phyloP scores from a whole-genome alignment of 2,888 invertebrate species.

The Ellobium chinense region DNA sequence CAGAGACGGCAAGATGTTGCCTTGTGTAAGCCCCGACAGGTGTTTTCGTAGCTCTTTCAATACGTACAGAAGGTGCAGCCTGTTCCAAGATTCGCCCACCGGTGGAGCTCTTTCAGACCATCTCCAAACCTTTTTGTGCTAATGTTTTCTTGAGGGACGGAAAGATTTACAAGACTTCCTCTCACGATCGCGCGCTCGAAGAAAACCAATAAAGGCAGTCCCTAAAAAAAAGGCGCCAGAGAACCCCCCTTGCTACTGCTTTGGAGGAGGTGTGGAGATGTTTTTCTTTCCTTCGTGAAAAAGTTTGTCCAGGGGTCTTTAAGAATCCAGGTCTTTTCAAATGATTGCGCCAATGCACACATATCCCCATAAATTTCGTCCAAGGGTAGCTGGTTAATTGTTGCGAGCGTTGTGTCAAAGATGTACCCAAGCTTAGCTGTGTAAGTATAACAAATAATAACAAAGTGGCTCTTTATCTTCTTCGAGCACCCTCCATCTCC shows the following conservation, averaged over 20 bases:
- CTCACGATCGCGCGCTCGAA: not conserved
- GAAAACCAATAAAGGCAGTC: not conserved
- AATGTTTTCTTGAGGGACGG: constrained; percentile 9
- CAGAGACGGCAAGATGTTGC: not conserved
- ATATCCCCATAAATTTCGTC: constrained; percentile 14
- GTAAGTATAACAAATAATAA: not conserved
- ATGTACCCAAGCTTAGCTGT: not conserved
- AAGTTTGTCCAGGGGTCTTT: constrained; percentile 23
- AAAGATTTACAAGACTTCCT: not conserved
- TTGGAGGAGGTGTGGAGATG: not conserved
- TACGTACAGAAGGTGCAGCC: not conserved
- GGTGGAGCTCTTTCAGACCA: not conserved
- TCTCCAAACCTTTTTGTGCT: not conserved
- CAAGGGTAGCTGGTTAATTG: constrained; percentile 1
- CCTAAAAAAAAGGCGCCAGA: constrained; percentile 1
- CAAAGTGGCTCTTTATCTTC: constrained; percentile 26
- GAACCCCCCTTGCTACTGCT: not conserved
- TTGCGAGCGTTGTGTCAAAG: not conserved
- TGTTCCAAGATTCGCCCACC: not conserved
- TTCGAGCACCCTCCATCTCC: constrained; percentile 5
- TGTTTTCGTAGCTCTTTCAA: not conserved
- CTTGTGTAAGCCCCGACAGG: not conserved
- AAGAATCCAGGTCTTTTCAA: constrained; percentile 1
- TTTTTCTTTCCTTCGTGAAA: constrained; percentile 33
- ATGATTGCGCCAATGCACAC: constrained; percentile 9